These are phyloP conservation scores for Linepithema humile DNA, from an alignment of 1,140 invertebrate genomes.

Conservation along the genomic window DNA sequence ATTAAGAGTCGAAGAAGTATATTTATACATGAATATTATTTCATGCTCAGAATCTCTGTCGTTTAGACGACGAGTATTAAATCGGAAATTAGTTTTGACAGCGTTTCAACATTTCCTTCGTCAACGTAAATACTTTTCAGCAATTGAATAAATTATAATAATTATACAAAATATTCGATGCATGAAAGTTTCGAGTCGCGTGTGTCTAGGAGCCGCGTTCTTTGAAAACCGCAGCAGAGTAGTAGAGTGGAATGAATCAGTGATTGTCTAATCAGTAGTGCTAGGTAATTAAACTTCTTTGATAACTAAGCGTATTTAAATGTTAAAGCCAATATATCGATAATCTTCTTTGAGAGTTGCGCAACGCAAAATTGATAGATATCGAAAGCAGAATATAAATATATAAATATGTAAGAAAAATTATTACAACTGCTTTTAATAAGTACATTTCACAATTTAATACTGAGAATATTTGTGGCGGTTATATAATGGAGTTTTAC, in stretches of 20 bases:
- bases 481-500: no score
- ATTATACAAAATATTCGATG: background rate
- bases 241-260: no score
- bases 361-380: background rate
- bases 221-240: no score
- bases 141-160: no score
- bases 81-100: background rate
- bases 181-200: background rate
- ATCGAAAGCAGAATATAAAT: background rate
- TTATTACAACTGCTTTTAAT: no score
- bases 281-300: background rate
- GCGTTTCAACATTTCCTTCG: background rate
- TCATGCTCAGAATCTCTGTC: background rate
- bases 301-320: background rate
- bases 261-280: background rate
- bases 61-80: background rate
- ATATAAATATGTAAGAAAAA: no score
- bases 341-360: background rate
- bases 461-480: no score
- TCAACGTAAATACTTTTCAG: background rate
- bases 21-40: background rate
- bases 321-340: no score
- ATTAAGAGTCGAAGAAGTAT: background rate
- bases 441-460: no score
- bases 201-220: no score